Evolutionary conservation across 2,888 invertebrate genomes (phyloP), one percentile per base, ranked within the genome.

Genomic region (Rapana venosa): DNA sequence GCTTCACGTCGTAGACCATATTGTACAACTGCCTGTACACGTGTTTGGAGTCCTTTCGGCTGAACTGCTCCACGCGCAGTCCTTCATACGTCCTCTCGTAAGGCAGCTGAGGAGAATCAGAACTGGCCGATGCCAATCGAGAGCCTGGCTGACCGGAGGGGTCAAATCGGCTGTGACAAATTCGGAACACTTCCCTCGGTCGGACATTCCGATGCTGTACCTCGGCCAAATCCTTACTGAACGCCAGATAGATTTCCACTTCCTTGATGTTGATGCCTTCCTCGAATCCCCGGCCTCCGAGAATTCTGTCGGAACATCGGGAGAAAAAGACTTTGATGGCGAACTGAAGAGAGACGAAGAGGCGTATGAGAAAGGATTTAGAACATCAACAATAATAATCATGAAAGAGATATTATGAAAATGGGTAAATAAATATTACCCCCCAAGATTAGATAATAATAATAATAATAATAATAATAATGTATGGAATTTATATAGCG

Each of bases 11-110:
- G 56, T 90, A 91, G 2, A 70, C 26, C 56, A 88, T 58, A 5
- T 90, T 87, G 83, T 88, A 91, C 47, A 91, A 74, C 90, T 91
- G 91, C 32, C 85, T 90, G 91, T 91, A 91, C 74, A 91, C 90
- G 36, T 83, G 88, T 47, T 90, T 91, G 58, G 83, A 83, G n/a
- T 91, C 90, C 47, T 74, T 83, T 30, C 91, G 85, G 32, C 35
- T 84, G 77, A 90, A 91, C 56, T 90, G 88, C 70, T 89, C 79
- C 22, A 91, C 88, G 70, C 84, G 84, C 26, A 84, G 36, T 0
- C 35, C 26, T 58, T 88, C 81, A 30, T 88, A 88, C 36, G 58
- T 56, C 70, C 30, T 32, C 70, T 81, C 61, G 47, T 66, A 70
- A n/a, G 56, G 11, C 35, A 84, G 2, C 13, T 26, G 11, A 22